phyloP scores from a whole-genome alignment of 2,797 vertebrate genomes.

The Phalanger gymnotis region DNA sequence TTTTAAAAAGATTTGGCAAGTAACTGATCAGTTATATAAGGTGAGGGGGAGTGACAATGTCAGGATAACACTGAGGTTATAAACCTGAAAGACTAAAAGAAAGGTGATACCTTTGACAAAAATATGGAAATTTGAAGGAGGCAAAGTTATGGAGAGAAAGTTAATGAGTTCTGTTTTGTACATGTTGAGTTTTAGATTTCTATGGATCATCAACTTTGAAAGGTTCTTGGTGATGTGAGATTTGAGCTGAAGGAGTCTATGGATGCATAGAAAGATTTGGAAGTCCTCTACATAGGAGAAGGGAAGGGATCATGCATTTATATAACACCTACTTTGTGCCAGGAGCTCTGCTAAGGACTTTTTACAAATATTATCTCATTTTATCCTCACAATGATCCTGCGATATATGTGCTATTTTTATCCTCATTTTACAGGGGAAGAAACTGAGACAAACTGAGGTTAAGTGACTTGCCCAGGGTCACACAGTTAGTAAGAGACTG shows the following conservation, averaged over 20 bases:
- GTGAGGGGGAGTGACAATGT: background rate
- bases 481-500: background rate
- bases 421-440: background rate
- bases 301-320: background rate
- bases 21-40: background rate
- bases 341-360: background rate
- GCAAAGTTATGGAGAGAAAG: background rate
- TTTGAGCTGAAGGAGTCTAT: background rate
- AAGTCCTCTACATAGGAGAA: background rate
- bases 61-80: background rate
- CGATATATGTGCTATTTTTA: background rate
- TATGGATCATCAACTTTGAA: background rate
- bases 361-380: background rate
- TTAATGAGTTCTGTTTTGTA: background rate
- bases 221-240: background rate
- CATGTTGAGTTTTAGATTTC: background rate
- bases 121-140: background rate
- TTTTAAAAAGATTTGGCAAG: background rate
- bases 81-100: background rate
- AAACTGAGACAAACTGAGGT: background rate
- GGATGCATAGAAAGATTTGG: background rate
- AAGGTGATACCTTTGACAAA: background rate
- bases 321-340: background rate
- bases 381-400: background rate
- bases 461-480: background rate